Percentiles rank a stretch among this genome's conserved stretches.
phyloP scores from a whole-genome alignment of 2,888 invertebrate species.

The Phymatocera aterrima region DNA sequence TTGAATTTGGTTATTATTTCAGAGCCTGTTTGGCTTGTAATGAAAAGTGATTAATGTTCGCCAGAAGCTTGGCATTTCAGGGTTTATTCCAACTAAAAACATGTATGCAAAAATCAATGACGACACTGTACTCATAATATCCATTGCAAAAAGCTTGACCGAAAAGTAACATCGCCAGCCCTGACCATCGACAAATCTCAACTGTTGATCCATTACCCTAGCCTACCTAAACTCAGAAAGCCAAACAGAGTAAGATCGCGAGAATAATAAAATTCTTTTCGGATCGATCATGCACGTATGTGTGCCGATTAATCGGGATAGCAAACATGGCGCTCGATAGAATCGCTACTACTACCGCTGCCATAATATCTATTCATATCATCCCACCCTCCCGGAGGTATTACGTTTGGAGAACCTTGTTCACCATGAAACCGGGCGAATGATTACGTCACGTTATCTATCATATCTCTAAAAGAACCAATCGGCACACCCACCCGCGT shows the following conservation, averaged over 20 bases:
- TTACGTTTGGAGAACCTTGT: slow-evolving; percentile 9
- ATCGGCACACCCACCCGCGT: neutral
- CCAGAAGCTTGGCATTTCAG: neutral
- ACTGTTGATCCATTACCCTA: slow-evolving; percentile 4
- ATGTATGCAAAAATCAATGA: neutral
- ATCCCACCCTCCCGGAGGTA: neutral
- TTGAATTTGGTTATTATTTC: slow-evolving; percentile 11
- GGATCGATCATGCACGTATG: neutral
- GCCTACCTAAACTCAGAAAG: neutral
- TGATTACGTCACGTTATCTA: slow-evolving; percentile 11
- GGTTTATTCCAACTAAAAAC: neutral
- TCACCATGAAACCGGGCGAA: neutral
- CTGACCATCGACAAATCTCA: slow-evolving; percentile 26
- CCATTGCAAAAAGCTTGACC: neutral
- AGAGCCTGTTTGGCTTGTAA: neutral
- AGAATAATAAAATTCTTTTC: slow-evolving; percentile 8
- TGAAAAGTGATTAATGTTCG: slow-evolving; percentile 1
- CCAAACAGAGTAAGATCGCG: slow-evolving; percentile 5
- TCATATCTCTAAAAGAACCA: neutral
- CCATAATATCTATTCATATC: neutral
- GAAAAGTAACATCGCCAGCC: neutral
- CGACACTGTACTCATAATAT: neutral
- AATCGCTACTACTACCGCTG: neutral
- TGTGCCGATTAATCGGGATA: neutral
- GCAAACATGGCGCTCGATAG: neutral